Percentiles rank a stretch among this genome's conserved stretches.
Evolutionary conservation across 2,888 invertebrate species (phyloP).

Genomic region (Amphipyra tragopoginis): DNA sequence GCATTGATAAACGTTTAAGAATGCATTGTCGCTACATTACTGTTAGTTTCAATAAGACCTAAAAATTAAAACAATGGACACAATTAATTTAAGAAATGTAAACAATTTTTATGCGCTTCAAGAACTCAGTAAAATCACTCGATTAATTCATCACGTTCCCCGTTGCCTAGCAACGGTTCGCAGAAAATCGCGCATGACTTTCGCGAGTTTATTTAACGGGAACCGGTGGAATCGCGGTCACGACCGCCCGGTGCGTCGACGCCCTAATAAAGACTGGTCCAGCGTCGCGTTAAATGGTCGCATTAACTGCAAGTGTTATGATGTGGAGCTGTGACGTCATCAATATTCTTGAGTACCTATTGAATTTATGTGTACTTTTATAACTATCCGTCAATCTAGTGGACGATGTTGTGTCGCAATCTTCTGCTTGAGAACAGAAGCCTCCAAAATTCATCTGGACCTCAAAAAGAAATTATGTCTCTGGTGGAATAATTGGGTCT

Average conservation of each 20-base stretch:
- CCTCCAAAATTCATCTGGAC: too few species aligned
- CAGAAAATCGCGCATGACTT: conserved; percentile 52
- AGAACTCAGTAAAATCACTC: conserved; percentile 22
- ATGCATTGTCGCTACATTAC: neutral
- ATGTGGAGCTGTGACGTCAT: conserved; percentile 68
- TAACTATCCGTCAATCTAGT: conserved; percentile 2
- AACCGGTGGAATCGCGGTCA: conserved; percentile 50
- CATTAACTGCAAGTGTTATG: conserved; percentile 69
- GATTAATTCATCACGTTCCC: conserved; percentile 38
- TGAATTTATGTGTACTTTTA: neutral
- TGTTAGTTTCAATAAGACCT: conserved; percentile 8
- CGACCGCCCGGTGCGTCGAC: conserved; percentile 58
- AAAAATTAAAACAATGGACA: neutral
- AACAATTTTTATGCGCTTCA: conserved; percentile 30
- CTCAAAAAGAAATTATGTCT: too few species aligned
- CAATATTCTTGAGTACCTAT: conserved; percentile 17
- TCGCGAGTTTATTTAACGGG: conserved; percentile 62
- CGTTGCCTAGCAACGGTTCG: conserved; percentile 45
- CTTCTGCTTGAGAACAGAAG: too few species aligned
- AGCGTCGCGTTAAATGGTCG: conserved; percentile 68
- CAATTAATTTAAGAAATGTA: too few species aligned
- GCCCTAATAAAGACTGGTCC: conserved; percentile 64
- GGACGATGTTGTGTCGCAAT: too few species aligned
- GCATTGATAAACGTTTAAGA: neutral
- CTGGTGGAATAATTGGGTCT: too few species aligned